Evolutionary conservation across 2,797 vertebrate species (phyloP).

Genomic region (Danionella dracula): DNA sequence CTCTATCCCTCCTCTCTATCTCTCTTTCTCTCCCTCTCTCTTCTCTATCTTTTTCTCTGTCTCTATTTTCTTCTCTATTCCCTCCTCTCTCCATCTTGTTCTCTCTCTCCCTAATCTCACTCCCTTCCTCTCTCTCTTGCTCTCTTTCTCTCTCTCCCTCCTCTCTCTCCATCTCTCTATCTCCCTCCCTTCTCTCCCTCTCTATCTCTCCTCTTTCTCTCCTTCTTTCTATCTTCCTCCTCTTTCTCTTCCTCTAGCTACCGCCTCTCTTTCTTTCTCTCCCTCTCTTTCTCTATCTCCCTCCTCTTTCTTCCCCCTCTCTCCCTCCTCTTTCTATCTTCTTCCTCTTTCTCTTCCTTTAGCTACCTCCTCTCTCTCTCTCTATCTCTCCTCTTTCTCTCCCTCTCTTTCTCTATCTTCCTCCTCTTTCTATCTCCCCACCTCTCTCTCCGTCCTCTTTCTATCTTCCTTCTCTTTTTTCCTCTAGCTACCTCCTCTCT

Average conservation of each 20-base stretch:
- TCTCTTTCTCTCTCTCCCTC: constrained; percentile 69
- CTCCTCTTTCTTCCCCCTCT: constrained; percentile 50
- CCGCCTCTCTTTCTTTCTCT: constrained; percentile 60
- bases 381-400: constrained; percentile 78
- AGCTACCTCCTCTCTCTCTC: constrained; percentile 69
- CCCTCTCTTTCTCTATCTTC: constrained; percentile 60
- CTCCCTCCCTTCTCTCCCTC: constrained; percentile 79
- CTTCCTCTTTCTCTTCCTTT: constrained; percentile 54
- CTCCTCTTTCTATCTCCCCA: constrained; percentile 93
- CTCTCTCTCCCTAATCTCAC: constrained; percentile 87
- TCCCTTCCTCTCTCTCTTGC: constrained; percentile 69
- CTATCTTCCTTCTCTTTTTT: no score
- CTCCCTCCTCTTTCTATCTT: constrained; percentile 92
- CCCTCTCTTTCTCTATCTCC: constrained; percentile 89
- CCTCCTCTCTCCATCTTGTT: constrained; percentile 60
- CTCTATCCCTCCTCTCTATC: no score
- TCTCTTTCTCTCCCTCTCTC: constrained; percentile 70
- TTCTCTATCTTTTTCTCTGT: no score
- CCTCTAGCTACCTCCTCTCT: constrained; percentile 89
- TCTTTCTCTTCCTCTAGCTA: no score
- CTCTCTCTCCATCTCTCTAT: no score
- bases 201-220: constrained; percentile 78
- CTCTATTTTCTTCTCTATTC: no score
- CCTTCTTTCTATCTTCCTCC: constrained; percentile 60
- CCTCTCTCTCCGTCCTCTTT: constrained; percentile 52